Base-by-base conservation (phyloP, 2,797 vertebrate genomes). In the Vultur gryphus region DNA sequence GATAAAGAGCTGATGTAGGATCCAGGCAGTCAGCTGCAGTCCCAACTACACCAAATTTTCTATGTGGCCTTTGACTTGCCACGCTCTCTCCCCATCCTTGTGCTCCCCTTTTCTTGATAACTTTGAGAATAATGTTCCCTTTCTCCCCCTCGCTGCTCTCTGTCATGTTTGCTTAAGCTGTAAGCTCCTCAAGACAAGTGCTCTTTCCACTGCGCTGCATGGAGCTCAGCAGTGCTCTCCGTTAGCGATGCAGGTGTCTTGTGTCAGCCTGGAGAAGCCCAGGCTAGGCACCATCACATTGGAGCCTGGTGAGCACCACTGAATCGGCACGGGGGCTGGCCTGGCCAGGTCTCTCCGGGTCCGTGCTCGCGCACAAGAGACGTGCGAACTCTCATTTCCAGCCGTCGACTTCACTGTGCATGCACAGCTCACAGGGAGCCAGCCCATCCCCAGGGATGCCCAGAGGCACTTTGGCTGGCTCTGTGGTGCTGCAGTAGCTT, bases 281-380 rank as follows among this genome's bases (percentile, higher is more conserved):
- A 39, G 70, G 3, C 15, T 16, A 4, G 11, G n/a, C 20, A 29
- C 13, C 11, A 2, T 44, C 25, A 10, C 0, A 0, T 7, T 48
- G 37, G 48, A 67, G 37, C 20, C 52, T 43, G 41, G 76, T 64
- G 54, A 54, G 72, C 54, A n/a, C 39, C 46, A 5, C 58, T 44
- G 46, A 35, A 14, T 19, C 0, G 3, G n/a, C 49, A 55, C 0
- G 0, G 57, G 55, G 25, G 13, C 13, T 64, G 62, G 28, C 49
- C 75, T 44, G 70, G 18, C 51, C 26, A 14, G 21, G 48, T 49
- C 83, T 77, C n/a, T 67, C 66, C 0, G 0, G 54, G 6, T 70
- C 69, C 0, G 0, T 52, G 44, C 55, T 83, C 3, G 0, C 0
- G 0, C 37, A 21, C 29, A 20, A 13, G 39, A 64, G 16, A 7